These are phyloP conservation scores for Scomber japonicus DNA, from an alignment of 2,113 vertebrate genomes.

Conservation along the genomic window DNA sequence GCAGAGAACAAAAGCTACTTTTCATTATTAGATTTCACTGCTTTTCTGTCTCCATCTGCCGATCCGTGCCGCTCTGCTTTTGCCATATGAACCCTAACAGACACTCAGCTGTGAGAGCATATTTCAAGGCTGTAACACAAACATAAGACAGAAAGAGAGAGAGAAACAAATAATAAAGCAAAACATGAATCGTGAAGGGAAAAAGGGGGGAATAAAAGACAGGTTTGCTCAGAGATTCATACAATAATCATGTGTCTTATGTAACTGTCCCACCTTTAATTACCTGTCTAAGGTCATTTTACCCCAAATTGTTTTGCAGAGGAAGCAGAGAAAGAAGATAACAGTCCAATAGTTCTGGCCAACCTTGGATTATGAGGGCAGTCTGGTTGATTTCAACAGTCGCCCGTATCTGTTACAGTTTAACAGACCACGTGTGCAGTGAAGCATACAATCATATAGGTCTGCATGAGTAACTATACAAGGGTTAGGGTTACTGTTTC, in stretches of 20 bases:
- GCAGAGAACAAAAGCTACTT: slow-evolving; percentile 53
- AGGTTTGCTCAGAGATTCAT: neutral
- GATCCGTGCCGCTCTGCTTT: slow-evolving; percentile 1
- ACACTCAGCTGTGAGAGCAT: neutral
- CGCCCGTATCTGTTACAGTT: slow-evolving; percentile 60
- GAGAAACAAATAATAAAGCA: slow-evolving; percentile 17
- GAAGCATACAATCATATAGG: neutral
- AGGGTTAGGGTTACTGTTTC: neutral
- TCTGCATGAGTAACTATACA: slow-evolving; percentile 5
- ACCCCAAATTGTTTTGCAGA: slow-evolving; percentile 25
- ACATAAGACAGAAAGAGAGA: neutral
- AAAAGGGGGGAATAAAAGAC: neutral
- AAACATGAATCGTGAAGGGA: neutral
- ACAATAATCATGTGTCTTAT: neutral
- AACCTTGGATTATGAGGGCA: slow-evolving; percentile 43
- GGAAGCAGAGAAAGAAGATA: slow-evolving; percentile 45
- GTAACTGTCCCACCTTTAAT: slow-evolving; percentile 9
- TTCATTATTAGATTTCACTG: slow-evolving; percentile 50
- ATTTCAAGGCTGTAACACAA: neutral
- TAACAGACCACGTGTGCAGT: slow-evolving; percentile 50
- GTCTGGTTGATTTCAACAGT: slow-evolving; percentile 65
- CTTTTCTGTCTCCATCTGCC: slow-evolving; percentile 56
- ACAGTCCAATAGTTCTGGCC: slow-evolving; percentile 49
- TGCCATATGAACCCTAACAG: slow-evolving; percentile 12
- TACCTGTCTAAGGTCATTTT: slow-evolving; percentile 12